Base-by-base conservation (phyloP, 2,888 invertebrate genomes). In the Leucophenga montana region DNA sequence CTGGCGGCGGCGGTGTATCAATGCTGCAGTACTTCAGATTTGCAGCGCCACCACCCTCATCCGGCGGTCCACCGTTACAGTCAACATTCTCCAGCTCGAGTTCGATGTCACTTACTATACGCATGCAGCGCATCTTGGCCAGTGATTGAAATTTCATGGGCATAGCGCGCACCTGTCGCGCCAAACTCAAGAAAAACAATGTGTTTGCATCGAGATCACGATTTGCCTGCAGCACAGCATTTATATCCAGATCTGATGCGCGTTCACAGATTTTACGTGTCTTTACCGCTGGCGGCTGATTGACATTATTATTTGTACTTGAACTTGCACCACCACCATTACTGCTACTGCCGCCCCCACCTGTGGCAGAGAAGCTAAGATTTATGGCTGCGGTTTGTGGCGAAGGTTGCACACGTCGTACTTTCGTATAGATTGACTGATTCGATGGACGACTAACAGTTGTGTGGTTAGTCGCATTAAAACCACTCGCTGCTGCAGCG, bases 71-170 rank as follows among this genome's bases (percentile, higher is more conserved):
- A 0, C 86, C 85, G 22, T 86, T 84, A 67, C 85, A 85, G 50
- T 86, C 87, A 20, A 82, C 83, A 69, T 85, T 88, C 71, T 88
- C 88, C 71, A 88, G 75, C 67, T 88, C 88, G 22, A 88, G 73
- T 73, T 88, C 88, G n/a, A 87, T 86, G 72, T 88, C 88, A 61
- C 87, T 88, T 1, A 88, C 86, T 6, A 88, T 87, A 59, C 87
- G 86, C 88, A 88, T 88, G 71, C 88, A 88, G 11, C 87, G 86
- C 88, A 88, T 88, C 77, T 88, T 88, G 11, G 88, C 86, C 69
- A 87, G 72, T 2, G 87, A 85, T 68, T 88, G 88, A 31, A 87
- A 87, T 73, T 88, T 88, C 71, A 85, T 87, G 27, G 88, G 88
- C 88, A 88, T 88, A 20, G 85, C 79, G 16, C 86, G 83, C 66